Percentiles rank a stretch among this genome's conserved stretches.
phyloP scores from a whole-genome alignment of 2,888 invertebrate species.

The Nowickia ferox region DNA sequence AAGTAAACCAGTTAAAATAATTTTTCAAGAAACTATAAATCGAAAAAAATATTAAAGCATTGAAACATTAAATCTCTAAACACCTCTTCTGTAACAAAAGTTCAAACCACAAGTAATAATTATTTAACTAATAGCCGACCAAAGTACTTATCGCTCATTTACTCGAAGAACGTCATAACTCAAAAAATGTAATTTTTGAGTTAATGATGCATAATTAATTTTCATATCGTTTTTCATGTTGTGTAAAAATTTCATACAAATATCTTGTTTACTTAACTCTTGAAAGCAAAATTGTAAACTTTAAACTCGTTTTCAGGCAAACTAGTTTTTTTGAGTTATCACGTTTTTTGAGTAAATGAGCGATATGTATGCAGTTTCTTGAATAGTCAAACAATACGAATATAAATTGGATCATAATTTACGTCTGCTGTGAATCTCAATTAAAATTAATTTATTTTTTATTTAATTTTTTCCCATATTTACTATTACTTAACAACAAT shows the following conservation, averaged over 20 bases:
- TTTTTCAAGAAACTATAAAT: background rate
- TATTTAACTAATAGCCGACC: background rate
- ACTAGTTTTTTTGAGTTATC: too few relatives aligned
- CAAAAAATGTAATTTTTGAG: too few relatives aligned
- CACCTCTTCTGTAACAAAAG: background rate
- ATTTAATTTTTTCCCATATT: background rate
- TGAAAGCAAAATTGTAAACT: too few relatives aligned
- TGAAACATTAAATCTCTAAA: background rate
- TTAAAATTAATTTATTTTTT: background rate
- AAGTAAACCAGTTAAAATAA: background rate
- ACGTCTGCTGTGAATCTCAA: too few relatives aligned
- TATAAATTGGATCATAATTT: background rate
- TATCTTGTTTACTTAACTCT: too few relatives aligned
- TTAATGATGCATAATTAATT: too few relatives aligned
- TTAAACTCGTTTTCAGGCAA: too few relatives aligned
- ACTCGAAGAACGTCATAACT: background rate
- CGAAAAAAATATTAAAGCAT: background rate
- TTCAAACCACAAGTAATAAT: background rate
- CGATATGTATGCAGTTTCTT: background rate
- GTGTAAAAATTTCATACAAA: too few relatives aligned
- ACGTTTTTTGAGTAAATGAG: background rate
- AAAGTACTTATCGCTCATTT: background rate
- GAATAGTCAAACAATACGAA: background rate
- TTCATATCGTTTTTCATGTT: too few relatives aligned
- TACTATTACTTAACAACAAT: slow-evolving; percentile 5